Conservation (phyloP, 1,140 invertebrate genomes). For the Armadillidium nasatum region DNA sequence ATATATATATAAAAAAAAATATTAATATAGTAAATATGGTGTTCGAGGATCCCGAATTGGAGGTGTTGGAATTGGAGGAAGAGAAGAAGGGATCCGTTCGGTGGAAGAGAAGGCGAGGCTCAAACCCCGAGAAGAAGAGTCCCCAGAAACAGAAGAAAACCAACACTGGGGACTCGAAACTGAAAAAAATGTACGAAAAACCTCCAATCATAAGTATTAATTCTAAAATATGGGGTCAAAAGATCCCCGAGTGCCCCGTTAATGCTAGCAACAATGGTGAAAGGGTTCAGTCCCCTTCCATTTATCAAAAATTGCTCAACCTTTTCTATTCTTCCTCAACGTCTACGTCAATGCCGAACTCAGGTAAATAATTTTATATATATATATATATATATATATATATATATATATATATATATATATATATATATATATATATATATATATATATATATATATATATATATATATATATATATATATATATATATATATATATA, state of each 20-base stretch:
- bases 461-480: neutral
- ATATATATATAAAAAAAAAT: no score
- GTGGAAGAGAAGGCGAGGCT: neutral
- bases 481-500: constrained; percentile 10
- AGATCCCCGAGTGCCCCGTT: neutral
- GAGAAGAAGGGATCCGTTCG: neutral
- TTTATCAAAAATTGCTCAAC: neutral
- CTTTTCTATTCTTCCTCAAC: neutral
- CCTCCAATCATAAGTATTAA: neutral
- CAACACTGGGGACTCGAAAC: neutral
- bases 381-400: neutral
- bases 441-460: constrained; percentile 4
- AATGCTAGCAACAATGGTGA: neutral
- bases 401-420: constrained; percentile 8
- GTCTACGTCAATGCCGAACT: neutral
- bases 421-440: constrained; percentile 6
- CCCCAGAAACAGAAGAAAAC: neutral
- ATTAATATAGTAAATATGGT: neutral
- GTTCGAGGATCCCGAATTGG: neutral
- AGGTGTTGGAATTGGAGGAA: neutral
- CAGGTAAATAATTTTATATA: neutral
- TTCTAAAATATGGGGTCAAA: neutral
- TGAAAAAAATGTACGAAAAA: neutral
- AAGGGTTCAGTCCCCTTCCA: neutral
- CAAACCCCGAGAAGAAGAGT: neutral